Evolutionary conservation across 1,140 invertebrate genomes (phyloP).

Genomic region (Conus ventricosus): DNA sequence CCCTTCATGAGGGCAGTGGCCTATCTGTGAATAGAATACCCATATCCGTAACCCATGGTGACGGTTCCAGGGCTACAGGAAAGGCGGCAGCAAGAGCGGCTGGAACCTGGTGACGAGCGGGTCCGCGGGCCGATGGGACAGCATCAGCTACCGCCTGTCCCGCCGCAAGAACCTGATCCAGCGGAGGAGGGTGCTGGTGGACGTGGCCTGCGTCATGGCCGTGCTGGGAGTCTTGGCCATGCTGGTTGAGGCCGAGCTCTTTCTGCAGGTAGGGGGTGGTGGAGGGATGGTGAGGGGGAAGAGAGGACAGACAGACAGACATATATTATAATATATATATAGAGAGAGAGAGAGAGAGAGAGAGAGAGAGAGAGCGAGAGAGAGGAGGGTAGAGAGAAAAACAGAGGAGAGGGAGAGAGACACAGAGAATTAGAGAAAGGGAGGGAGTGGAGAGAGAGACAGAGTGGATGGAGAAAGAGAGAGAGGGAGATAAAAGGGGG

Average conservation of each 20-base stretch:
- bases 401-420: neutral
- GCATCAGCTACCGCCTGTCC: constrained; percentile 66
- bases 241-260: neutral
- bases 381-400: too few species aligned
- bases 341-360: too few species aligned
- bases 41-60: neutral
- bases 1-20: too few species aligned
- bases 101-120: neutral
- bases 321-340: too few species aligned
- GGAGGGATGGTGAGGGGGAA: too few species aligned
- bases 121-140: constrained; percentile 48
- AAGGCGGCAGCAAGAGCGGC: neutral
- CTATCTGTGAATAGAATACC: too few species aligned
- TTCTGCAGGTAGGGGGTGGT: neutral
- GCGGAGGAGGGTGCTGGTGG: constrained; percentile 57
- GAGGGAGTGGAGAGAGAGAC: neutral
- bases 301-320: too few species aligned
- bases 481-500: too few species aligned
- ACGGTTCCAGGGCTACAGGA: neutral
- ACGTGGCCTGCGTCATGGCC: constrained; percentile 62
- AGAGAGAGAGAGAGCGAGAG: too few species aligned
- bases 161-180: constrained; percentile 62
- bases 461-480: too few species aligned
- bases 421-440: neutral
- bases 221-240: constrained; percentile 50